These are phyloP conservation scores for Prosapia bicincta DNA, from an alignment of 2,888 invertebrate species.

Conservation along the genomic window DNA sequence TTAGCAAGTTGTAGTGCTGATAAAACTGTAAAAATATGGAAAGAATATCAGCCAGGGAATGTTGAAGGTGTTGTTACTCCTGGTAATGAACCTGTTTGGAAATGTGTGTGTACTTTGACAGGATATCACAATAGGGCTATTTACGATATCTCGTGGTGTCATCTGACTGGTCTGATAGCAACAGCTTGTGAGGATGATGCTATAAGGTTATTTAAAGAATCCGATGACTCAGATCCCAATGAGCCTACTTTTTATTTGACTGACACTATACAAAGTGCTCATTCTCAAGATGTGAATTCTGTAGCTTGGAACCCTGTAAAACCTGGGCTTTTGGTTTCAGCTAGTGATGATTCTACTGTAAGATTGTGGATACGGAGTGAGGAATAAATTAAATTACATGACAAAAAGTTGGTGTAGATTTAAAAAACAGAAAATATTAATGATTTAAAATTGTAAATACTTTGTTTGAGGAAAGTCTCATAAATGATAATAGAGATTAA, in stretches of 20 bases:
- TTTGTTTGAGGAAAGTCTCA: too few relatives aligned
- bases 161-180: constrained; percentile 73
- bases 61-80: constrained; percentile 67
- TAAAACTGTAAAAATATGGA: constrained; percentile 90
- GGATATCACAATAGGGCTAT: constrained; percentile 86
- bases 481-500: too few relatives aligned
- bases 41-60: constrained; percentile 77
- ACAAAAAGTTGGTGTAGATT: too few relatives aligned
- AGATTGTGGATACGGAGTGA: constrained; percentile 74
- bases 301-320: constrained; percentile 85
- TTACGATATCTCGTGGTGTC: constrained; percentile 91
- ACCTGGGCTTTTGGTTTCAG: constrained; percentile 74
- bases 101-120: constrained; percentile 85
- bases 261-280: constrained; percentile 62
- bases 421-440: too few relatives aligned
- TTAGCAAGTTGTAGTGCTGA: constrained; percentile 94
- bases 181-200: constrained; percentile 92
- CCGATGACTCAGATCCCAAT: constrained; percentile 62
- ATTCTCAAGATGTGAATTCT: constrained; percentile 89
- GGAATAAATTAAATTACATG: too few relatives aligned
- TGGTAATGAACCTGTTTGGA: constrained; percentile 75
- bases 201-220: constrained; percentile 83
- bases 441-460: too few relatives aligned
- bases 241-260: constrained; percentile 74
- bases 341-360: constrained; percentile 89